A percentile compares a stretch with the other conserved stretches of the same genome.
Evolutionary conservation across 2,113 vertebrate species (phyloP).

Genomic region (Dromas ardeola): DNA sequence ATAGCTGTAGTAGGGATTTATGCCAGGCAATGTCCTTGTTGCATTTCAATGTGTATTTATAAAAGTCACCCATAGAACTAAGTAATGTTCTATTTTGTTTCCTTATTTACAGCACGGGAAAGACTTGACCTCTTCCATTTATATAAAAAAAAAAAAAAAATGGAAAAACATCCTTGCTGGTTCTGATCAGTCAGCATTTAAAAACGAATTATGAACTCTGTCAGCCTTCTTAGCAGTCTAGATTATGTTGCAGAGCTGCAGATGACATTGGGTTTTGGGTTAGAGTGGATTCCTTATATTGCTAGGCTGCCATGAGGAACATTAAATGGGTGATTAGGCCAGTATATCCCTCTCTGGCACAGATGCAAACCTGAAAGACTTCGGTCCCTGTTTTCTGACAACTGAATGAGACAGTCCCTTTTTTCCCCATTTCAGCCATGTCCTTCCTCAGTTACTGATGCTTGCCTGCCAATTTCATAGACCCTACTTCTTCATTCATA

Average conservation of each 20-base stretch:
- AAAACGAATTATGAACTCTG: background rate
- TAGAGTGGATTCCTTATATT: background rate
- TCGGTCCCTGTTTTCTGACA: background rate
- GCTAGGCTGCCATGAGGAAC: background rate
- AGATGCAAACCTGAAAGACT: background rate
- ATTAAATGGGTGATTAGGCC: background rate
- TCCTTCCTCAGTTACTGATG: background rate
- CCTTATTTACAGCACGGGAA: background rate
- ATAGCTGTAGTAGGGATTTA: background rate
- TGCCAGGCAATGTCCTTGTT: background rate
- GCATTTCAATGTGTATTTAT: background rate
- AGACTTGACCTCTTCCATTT: background rate
- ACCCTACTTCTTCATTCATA: background rate
- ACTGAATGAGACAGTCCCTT: background rate
- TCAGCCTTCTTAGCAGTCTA: background rate
- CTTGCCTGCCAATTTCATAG: background rate
- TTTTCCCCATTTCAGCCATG: fast-evolving
- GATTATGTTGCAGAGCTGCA: background rate
- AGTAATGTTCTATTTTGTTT: background rate
- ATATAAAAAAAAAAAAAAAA: background rate
- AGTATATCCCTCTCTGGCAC: background rate
- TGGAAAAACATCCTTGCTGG: background rate
- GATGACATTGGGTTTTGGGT: background rate
- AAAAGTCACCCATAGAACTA: background rate
- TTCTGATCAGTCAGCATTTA: background rate